phyloP scores from a whole-genome alignment of 2,113 vertebrate species.

The Ibidorhyncha struthersii region DNA sequence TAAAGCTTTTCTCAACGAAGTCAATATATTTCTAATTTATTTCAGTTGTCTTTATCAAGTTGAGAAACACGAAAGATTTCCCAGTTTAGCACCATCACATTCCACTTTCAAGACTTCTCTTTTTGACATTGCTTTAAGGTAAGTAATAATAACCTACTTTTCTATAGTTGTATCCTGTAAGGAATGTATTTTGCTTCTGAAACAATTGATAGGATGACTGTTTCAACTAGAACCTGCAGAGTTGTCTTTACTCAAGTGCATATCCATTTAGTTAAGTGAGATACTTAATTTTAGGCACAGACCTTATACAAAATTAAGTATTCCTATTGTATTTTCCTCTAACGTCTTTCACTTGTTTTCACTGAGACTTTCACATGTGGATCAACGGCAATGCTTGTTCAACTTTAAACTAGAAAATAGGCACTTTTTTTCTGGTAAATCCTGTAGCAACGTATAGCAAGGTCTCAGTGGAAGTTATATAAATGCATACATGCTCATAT shows the following conservation, averaged over 20 bases:
- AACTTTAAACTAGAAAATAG: background rate
- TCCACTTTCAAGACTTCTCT: background rate
- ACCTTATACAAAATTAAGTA: background rate
- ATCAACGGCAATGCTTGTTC: background rate
- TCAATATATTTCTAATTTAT: background rate
- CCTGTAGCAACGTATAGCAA: background rate
- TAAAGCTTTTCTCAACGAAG: background rate
- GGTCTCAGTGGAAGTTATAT: background rate
- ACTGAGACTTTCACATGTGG: background rate
- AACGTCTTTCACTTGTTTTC: background rate
- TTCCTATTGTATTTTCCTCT: background rate
- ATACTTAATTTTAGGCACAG: background rate
- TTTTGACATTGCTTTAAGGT: background rate
- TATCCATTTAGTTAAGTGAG: background rate
- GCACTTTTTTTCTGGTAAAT: background rate
- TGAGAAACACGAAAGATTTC: background rate
- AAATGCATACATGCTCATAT: background rate
- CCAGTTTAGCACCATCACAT: background rate
- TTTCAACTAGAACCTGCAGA: background rate
- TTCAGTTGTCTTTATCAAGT: background rate
- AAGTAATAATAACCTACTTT: background rate
- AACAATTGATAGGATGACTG: background rate
- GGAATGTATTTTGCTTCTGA: background rate
- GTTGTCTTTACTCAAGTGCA: background rate
- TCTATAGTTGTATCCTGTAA: background rate